These are phyloP conservation scores for Tamias sibiricus DNA, from an alignment of 2,113 vertebrate genomes.

Conservation along the genomic window DNA sequence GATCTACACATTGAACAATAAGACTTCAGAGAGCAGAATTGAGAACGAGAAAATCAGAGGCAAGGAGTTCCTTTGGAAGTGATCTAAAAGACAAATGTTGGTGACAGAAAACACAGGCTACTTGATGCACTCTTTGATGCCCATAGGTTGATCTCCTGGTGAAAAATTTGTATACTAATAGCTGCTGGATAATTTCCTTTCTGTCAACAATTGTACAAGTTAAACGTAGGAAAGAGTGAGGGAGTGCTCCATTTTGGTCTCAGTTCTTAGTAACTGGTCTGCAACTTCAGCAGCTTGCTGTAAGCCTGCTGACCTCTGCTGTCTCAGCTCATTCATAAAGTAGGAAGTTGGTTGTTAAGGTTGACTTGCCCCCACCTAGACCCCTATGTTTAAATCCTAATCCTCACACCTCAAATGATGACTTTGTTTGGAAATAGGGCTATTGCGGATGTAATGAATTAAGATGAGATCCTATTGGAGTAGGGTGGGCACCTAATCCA, in stretches of 20 bases:
- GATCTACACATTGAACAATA: background rate
- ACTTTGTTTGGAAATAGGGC: background rate
- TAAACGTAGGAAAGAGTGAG: background rate
- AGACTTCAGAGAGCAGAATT: background rate
- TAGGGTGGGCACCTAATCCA: background rate
- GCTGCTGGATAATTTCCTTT: background rate
- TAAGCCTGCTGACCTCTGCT: background rate
- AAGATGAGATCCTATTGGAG: background rate
- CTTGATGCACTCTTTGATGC: background rate
- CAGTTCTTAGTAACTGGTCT: background rate
- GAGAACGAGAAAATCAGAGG: background rate
- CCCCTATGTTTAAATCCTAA: background rate
- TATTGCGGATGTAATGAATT: background rate
- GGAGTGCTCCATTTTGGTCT: background rate
- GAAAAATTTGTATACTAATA: background rate
- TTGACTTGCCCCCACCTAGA: background rate
- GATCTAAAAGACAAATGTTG: background rate
- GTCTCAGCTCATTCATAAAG: background rate
- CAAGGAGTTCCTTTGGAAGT: background rate
- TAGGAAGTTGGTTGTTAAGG: background rate
- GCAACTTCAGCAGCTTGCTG: background rate
- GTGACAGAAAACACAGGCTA: background rate
- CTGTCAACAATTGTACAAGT: background rate
- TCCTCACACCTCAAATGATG: background rate
- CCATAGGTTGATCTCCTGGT: background rate